Evolutionary conservation across 2,113 vertebrate species (phyloP).

Genomic region (Pipra filicauda): DNA sequence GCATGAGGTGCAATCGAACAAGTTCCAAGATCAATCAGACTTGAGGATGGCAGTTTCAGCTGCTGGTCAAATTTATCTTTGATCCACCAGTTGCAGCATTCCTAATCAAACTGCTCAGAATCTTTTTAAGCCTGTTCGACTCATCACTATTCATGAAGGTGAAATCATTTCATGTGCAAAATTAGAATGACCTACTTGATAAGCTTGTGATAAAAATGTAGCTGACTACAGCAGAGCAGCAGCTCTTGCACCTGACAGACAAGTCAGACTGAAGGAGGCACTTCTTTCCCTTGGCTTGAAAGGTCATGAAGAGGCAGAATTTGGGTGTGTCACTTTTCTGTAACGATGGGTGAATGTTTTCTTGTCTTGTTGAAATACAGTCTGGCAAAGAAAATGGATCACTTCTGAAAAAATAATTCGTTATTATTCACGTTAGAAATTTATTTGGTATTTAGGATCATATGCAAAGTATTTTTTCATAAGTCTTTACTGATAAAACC

Average conservation of each 20-base stretch:
- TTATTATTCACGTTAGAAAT: not conserved
- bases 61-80: conserved; percentile 4
- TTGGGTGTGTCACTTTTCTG: not conserved
- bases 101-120: conserved; percentile 11
- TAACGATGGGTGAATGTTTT: not conserved
- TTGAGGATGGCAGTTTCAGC: not conserved
- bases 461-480: not conserved
- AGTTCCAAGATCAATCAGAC: not conserved
- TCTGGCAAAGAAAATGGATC: not conserved
- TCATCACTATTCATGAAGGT: conserved; percentile 54
- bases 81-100: not conserved
- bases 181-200: conserved; percentile 35
- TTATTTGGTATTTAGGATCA: not conserved
- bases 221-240: conserved; percentile 13
- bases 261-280: not conserved
- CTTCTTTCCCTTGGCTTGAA: not conserved
- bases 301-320: not conserved
- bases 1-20: not conserved
- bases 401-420: not conserved
- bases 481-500: not conserved
- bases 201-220: conserved; percentile 23
- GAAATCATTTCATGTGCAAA: conserved; percentile 21
- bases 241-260: not conserved
- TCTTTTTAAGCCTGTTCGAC: conserved; percentile 1
- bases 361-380: not conserved